Base-by-base conservation (phyloP, 2,888 invertebrate genomes). In the Phyllotreta cruciferae region DNA sequence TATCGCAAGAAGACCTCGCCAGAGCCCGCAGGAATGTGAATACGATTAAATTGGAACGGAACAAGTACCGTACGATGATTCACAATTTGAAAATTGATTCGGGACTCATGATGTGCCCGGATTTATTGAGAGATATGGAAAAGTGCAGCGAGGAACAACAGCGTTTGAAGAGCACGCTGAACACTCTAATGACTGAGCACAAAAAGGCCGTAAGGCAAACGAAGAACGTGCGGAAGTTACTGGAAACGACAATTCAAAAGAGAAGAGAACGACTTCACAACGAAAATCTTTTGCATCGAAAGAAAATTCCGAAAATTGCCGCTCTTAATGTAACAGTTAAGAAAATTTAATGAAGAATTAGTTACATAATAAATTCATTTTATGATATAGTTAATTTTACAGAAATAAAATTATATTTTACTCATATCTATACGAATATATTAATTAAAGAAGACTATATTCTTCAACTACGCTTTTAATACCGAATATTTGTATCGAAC, bases 81-180 rank as follows among this genome's bases (percentile, higher is more conserved):
- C 78, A 78, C 14, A 77, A 77, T 60, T 68, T 85, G 50, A 74
- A 79, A 55, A 80, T 81, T 63, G 82, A 81, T 56, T 81, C 83
- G 65, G 85, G 85, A 7, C 75, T 85, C 36, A 74, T 85, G n/a
- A 82, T 82, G 1, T 82, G 85, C 70, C 80, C 82, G 57, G 78
- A 80, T 9, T 73, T 85, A 49, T 71, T 85, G 14, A 70, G 79
- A 47, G 84, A 85, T 70, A 84, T 83, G 79, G 83, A 85, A 71
- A 78, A 79, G 6, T 70, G 75, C 2, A 69, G 76, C 58, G 60
- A 66, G 11, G 63, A 80, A 60, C 77, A 80, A 53, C 79, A 80
- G 44, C 76, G 78, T 14, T 56, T 68, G n/a, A 65, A 66, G 41
- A 57, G 50, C n/a, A 65, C 70, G 63, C 49, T 75, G 6, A 62